Percentiles rank a stretch among this genome's conserved stretches.
These are phyloP conservation scores for Macropis europaea DNA, from an alignment of 2,888 invertebrate genomes.

Conservation along the genomic window DNA sequence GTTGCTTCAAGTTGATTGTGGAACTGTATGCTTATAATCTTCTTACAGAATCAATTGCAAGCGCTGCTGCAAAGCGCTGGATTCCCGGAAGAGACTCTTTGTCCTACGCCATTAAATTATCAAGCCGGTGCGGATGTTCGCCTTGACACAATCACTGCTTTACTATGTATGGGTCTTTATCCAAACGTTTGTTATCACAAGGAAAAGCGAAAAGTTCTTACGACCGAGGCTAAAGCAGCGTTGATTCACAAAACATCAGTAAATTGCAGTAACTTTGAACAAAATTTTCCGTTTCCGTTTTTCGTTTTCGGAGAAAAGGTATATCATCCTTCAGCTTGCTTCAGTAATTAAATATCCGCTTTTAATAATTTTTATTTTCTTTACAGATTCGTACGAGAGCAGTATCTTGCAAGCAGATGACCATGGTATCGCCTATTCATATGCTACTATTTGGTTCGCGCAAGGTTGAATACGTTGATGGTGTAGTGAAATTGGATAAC, in stretches of 20 bases:
- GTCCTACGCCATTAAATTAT: slow-evolving; percentile 87
- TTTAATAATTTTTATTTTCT: slow-evolving; percentile 9
- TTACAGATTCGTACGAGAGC: slow-evolving; percentile 93
- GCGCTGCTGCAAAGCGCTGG: slow-evolving; percentile 87
- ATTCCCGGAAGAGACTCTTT: slow-evolving; percentile 93
- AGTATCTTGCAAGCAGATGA: slow-evolving; percentile 97
- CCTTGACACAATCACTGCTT: slow-evolving; percentile 90
- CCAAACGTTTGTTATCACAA: slow-evolving; percentile 98
- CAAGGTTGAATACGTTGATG: slow-evolving; percentile 90
- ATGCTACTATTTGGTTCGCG: slow-evolving; percentile 95
- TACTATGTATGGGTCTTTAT: slow-evolving; percentile 95
- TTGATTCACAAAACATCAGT: slow-evolving; percentile 98
- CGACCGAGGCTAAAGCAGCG: slow-evolving; percentile 96
- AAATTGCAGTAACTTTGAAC: slow-evolving; percentile 92
- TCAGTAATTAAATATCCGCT: not conserved
- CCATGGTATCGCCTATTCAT: slow-evolving; percentile 97
- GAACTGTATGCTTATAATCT: not conserved
- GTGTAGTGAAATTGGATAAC: slow-evolving; percentile 91
- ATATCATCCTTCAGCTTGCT: slow-evolving; percentile 12
- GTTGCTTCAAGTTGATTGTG: not conserved
- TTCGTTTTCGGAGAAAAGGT: slow-evolving; percentile 99
- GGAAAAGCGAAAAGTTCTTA: slow-evolving; percentile 96
- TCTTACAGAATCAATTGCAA: slow-evolving; percentile 83
- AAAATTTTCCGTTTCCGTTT: slow-evolving; percentile 94
- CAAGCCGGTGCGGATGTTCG: slow-evolving; percentile 88